A percentile compares a stretch with the other conserved stretches of the same genome.
phyloP scores from a whole-genome alignment of 64 coral and sea anemone genomes.

The Trachythela sp. region DNA sequence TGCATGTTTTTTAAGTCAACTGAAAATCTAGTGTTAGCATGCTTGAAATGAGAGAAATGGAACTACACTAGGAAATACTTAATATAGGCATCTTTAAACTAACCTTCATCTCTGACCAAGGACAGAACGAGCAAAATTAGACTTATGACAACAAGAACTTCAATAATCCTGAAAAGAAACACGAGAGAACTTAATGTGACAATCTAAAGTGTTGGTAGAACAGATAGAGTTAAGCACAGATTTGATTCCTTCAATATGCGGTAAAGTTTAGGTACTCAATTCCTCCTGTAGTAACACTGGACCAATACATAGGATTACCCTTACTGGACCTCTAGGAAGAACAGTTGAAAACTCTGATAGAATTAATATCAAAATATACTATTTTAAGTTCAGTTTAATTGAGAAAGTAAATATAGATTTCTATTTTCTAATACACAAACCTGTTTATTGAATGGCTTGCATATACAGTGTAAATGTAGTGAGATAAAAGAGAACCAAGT shows the following conservation, averaged over 20 bases:
- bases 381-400: too few relatives aligned
- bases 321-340: too few relatives aligned
- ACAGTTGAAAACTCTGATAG: too few relatives aligned
- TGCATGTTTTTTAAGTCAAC: too few relatives aligned
- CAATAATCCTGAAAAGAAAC: slow-evolving; percentile 27
- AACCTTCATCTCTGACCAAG: slow-evolving; percentile 61
- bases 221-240: background rate
- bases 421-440: background rate
- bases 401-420: too few relatives aligned
- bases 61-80: too few relatives aligned
- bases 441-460: background rate
- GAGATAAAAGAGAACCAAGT: background rate
- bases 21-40: too few relatives aligned
- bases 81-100: too few relatives aligned
- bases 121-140: slow-evolving; percentile 52
- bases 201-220: background rate
- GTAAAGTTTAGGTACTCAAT: background rate
- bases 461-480: background rate
- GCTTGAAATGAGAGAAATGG: too few relatives aligned
- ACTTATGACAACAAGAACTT: slow-evolving; percentile 32
- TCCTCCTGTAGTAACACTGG: background rate
- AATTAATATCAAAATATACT: too few relatives aligned
- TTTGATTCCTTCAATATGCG: background rate
- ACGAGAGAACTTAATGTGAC: background rate
- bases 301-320: background rate